Evolutionary conservation across 2,888 invertebrate species (phyloP).

Genomic region (Andrena flavipes): DNA sequence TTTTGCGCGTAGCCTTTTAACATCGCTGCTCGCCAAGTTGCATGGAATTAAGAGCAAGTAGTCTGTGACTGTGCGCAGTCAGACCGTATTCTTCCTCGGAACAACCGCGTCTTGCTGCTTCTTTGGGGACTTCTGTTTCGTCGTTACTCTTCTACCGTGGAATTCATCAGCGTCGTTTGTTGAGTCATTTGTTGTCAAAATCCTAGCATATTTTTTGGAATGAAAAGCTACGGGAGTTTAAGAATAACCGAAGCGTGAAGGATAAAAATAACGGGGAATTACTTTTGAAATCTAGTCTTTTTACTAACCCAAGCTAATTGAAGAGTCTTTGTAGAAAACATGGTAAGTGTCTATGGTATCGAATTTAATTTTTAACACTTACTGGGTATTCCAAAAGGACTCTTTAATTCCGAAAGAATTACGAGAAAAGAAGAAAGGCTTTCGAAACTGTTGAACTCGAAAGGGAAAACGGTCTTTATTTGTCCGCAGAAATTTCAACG

Average conservation of each 20-base stretch:
- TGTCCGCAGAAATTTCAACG: slow-evolving; percentile 7
- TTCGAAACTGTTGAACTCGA: not conserved
- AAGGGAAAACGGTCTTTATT: not conserved
- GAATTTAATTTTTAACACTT: too few relatives aligned
- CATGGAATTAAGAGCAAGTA: slow-evolving; percentile 57
- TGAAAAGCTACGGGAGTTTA: too few relatives aligned
- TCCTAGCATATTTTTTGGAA: not conserved
- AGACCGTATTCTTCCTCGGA: slow-evolving; percentile 37
- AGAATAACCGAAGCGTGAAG: too few relatives aligned
- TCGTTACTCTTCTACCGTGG: not conserved
- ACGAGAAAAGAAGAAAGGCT: not conserved
- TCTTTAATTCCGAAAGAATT: too few relatives aligned
- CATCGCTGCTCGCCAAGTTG: slow-evolving; percentile 33
- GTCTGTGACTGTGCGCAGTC: slow-evolving; percentile 48
- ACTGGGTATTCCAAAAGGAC: too few relatives aligned
- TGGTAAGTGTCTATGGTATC: too few relatives aligned
- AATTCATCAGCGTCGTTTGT: not conserved
- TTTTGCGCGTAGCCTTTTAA: slow-evolving; percentile 17
- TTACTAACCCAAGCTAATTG: too few relatives aligned
- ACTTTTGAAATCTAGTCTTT: too few relatives aligned
- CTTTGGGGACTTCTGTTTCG: not conserved
- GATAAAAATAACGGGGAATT: too few relatives aligned
- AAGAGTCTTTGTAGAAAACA: too few relatives aligned
- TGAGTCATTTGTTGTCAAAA: not conserved
- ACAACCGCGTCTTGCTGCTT: slow-evolving; percentile 37